phyloP scores from a whole-genome alignment of 1,140 invertebrate species.

The Heliconius hermathena region DNA sequence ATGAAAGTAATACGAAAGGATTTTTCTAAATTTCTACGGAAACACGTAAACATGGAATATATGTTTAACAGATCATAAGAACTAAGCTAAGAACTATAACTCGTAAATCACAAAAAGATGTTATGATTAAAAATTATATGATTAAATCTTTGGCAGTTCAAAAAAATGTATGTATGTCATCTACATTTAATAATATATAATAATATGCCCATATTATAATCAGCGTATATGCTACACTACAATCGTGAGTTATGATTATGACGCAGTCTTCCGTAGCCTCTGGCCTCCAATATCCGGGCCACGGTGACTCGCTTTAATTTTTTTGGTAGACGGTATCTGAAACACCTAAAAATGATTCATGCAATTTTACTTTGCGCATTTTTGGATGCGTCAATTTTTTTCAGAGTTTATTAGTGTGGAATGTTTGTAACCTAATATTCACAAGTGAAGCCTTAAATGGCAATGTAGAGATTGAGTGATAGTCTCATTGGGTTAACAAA shows the following conservation, averaged over 20 bases:
- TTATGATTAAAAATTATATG: too few species aligned
- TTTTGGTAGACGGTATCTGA: slow-evolving; percentile 27
- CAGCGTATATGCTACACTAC: neutral
- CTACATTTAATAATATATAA: too few species aligned
- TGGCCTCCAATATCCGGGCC: slow-evolving; percentile 27
- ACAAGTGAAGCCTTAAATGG: neutral
- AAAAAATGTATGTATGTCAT: too few species aligned
- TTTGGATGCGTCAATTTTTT: slow-evolving; percentile 10
- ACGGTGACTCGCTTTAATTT: slow-evolving; percentile 13
- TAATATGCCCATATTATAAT: neutral
- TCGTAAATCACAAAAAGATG: too few species aligned
- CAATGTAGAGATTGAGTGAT: neutral
- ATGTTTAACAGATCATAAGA: too few species aligned
- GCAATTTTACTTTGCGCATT: slow-evolving; percentile 13
- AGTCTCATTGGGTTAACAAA: too few species aligned
- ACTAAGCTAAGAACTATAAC: too few species aligned
- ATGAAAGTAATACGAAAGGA: too few species aligned
- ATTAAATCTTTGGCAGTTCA: too few species aligned
- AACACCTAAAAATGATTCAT: slow-evolving; percentile 28
- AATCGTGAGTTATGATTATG: slow-evolving; percentile 26
- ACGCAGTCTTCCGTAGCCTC: slow-evolving; percentile 18
- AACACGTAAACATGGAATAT: too few species aligned
- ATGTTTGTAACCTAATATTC: neutral
- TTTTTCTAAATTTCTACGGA: too few species aligned
- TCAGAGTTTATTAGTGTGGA: slow-evolving; percentile 1